phyloP scores from a whole-genome alignment of 2,113 vertebrate genomes.

The Cephalopholis sonnerati region DNA sequence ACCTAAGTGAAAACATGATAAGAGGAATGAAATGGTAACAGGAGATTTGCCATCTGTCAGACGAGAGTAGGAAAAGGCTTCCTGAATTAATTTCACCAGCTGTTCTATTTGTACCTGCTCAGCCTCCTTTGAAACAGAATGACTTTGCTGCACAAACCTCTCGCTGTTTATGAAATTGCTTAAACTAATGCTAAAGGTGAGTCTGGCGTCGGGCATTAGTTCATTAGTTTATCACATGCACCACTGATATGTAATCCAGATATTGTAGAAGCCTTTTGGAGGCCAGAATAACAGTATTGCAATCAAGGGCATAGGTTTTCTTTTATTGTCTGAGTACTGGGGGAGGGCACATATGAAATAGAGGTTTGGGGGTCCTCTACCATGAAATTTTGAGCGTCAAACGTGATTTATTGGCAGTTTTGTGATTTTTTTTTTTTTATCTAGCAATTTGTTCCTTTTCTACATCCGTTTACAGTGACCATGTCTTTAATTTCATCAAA shows the following conservation, averaged over 20 bases:
- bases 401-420: no score
- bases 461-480: no score
- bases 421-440: no score
- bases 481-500: no score
- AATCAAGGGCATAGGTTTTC: no score
- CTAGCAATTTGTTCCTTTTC: no score
- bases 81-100: conserved; percentile 78
- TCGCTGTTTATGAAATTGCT: conserved; percentile 25
- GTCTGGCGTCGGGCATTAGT: not conserved
- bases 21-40: conserved; percentile 71
- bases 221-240: conserved; percentile 7
- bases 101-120: conserved; percentile 73
- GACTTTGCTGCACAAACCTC: conserved; percentile 31
- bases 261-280: not conserved
- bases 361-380: no score
- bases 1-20: conserved; percentile 68
- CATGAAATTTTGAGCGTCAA: no score
- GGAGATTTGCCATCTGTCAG: conserved; percentile 80
- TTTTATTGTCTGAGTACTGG: no score
- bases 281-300: conserved; percentile 6
- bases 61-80: conserved; percentile 40
- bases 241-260: not conserved
- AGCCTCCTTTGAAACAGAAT: conserved; percentile 43
- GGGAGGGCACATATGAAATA: no score
- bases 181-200: conserved; percentile 38